Evolutionary conservation across 2,797 vertebrate genomes (phyloP).

Genomic region (Mus minutoides): DNA sequence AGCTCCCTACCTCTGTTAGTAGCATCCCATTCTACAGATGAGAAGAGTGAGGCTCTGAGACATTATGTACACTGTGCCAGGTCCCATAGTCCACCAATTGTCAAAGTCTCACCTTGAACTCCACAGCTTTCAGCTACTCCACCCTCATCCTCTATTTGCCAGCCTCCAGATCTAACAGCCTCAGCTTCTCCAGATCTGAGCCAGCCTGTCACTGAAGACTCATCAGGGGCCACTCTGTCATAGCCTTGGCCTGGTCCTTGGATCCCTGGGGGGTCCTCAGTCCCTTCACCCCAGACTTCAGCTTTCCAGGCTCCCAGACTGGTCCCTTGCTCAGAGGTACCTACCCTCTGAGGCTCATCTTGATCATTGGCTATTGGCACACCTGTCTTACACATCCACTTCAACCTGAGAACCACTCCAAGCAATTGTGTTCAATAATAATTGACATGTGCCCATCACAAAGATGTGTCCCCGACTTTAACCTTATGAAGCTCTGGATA

Average conservation of each 20-base stretch:
- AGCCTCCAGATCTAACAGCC: neutral
- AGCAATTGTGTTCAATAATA: neutral
- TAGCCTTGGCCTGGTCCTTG: neutral
- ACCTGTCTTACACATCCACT: too few species aligned
- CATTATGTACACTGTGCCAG: accelerated
- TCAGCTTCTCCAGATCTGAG: neutral
- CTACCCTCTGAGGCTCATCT: neutral
- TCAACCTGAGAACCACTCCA: neutral
- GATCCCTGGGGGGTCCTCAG: neutral
- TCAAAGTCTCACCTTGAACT: neutral
- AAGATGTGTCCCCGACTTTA: neutral
- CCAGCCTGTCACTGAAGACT: neutral
- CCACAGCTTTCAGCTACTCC: neutral
- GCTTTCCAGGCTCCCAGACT: too few species aligned
- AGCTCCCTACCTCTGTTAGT: neutral
- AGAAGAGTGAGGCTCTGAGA: neutral
- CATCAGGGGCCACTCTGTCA: neutral
- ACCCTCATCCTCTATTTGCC: too few species aligned
- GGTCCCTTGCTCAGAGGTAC: neutral
- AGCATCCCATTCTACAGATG: neutral
- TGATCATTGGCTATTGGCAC: neutral
- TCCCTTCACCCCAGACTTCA: accelerated
- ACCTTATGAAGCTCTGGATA: neutral
- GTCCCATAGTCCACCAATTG: neutral
- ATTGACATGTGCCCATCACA: neutral